Evolutionary conservation across 1,140 invertebrate species (phyloP).

Genomic region (Metaphire vulgaris): DNA sequence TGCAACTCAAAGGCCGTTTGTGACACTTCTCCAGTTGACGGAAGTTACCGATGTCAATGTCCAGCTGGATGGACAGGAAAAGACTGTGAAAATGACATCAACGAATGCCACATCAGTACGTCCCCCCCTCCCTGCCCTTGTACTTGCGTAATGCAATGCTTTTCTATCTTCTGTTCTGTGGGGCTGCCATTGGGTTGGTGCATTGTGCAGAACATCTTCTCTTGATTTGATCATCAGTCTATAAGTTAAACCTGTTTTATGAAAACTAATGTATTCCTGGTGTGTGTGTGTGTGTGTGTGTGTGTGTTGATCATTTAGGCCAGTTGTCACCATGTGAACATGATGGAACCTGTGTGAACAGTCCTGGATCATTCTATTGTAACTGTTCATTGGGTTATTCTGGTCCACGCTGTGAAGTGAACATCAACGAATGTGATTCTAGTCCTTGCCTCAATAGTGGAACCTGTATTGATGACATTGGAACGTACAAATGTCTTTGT

Average conservation of each 20-base stretch:
- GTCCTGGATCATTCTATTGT: slow-evolving; percentile 6
- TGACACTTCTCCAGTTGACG: slow-evolving; percentile 89
- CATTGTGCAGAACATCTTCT: too few species aligned
- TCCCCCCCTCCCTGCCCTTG: too few species aligned
- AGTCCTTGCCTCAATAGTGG: slow-evolving; percentile 73
- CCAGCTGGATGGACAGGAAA: slow-evolving; percentile 59
- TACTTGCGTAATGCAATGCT: too few species aligned
- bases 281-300: too few species aligned
- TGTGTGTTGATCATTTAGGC: slow-evolving; percentile 13
- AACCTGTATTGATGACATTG: slow-evolving; percentile 60
- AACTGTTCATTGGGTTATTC: slow-evolving; percentile 14
- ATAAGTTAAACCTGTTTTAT: too few species aligned
- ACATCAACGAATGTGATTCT: slow-evolving; percentile 26
- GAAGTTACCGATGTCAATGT: slow-evolving; percentile 82
- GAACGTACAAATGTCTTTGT: slow-evolving; percentile 73
- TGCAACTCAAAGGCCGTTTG: slow-evolving; percentile 88
- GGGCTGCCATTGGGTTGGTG: too few species aligned
- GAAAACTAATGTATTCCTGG: too few species aligned
- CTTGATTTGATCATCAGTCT: too few species aligned
- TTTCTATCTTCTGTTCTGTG: too few species aligned
- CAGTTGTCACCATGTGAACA: slow-evolving; percentile 12
- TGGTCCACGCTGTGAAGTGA: slow-evolving; percentile 19
- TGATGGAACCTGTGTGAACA: slow-evolving; percentile 21
- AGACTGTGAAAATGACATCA: slow-evolving; percentile 84
- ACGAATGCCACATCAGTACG: slow-evolving; percentile 89